A percentile compares a stretch with the other conserved stretches of the same genome.
phyloP scores from a whole-genome alignment of 2,113 vertebrate species.

The Probosciger aterrimus region DNA sequence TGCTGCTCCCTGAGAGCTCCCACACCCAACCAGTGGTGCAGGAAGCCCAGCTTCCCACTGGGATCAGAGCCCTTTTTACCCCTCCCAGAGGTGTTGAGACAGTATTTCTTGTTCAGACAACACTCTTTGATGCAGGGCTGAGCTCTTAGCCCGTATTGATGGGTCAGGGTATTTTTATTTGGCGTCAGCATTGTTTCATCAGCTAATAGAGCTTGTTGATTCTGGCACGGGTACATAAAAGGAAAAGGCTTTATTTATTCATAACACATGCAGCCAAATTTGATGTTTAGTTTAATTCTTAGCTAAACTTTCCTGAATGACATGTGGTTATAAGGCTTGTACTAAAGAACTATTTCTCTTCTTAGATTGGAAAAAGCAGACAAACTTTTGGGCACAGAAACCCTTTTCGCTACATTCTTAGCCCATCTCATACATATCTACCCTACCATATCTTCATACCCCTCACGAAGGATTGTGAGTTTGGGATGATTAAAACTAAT shows the following conservation, averaged over 20 bases:
- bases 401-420: background rate
- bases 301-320: constrained; percentile 53
- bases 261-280: constrained; percentile 13
- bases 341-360: background rate
- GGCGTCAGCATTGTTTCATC: constrained; percentile 54
- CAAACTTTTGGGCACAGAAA: background rate
- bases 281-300: constrained; percentile 47
- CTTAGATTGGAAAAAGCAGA: background rate
- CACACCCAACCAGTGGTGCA: accelerated
- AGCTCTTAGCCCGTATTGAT: constrained; percentile 45
- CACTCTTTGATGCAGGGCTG: background rate
- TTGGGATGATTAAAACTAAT: background rate
- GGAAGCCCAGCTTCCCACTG: background rate
- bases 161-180: constrained; percentile 56
- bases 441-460: background rate
- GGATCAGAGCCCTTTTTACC: background rate
- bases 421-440: background rate
- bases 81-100: background rate
- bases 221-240: constrained; percentile 25
- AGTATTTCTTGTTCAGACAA: background rate
- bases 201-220: constrained; percentile 55
- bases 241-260: constrained; percentile 57
- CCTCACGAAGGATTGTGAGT: background rate
- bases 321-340: constrained; percentile 8
- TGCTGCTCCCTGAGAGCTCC: background rate